Base-by-base conservation (phyloP, 2,888 invertebrate genomes). In the Synergus japonicus region DNA sequence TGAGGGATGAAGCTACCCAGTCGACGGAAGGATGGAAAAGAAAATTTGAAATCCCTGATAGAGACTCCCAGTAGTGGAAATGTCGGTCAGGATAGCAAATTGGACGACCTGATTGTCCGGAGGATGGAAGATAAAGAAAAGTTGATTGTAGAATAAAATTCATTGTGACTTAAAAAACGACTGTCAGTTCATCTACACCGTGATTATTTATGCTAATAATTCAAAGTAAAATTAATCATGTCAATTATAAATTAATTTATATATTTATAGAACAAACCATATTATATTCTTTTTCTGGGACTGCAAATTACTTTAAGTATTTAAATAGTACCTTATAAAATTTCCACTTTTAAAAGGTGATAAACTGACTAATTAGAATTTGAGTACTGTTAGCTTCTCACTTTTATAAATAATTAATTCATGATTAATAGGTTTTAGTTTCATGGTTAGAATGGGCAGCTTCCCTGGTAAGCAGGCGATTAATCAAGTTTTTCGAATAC, bases 401-500 rank as follows among this genome's bases (percentile, higher is more conserved):
- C 4, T 60, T n/a, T 43, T 44, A 76, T 60, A 63, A 60, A 76
- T 60, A 76, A 76, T 76, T 22, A 60, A 44, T 76, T 60, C 12
- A 43, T 63, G 76, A 76, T 60, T 60, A 76, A 76, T 76, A 43
- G 76, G n/a, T 10, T 12, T 13, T 18, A 60, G 60, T 37, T 76
- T 37, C 22, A 49, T 67, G 67, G 18, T 60, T 43, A 76, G 13
- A 63, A 18, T 60, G 10, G 43, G 60, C n/a, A 63, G 76, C n/a
- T 60, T 60, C 22, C 22, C 29, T 43, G 13, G 76, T 60, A 44
- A 76, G 60, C 60, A 44, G 18, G 60, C 12, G 76, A 76, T 76
- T 76, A 76, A 76, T 76, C 76, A 76, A 76, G 60, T 76, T 76
- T 76, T 76, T 76, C 60, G 44, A 63, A 76, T 60, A 76, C 43